phyloP scores from a whole-genome alignment of 2,797 vertebrate species.

The Choloepus didactylus region DNA sequence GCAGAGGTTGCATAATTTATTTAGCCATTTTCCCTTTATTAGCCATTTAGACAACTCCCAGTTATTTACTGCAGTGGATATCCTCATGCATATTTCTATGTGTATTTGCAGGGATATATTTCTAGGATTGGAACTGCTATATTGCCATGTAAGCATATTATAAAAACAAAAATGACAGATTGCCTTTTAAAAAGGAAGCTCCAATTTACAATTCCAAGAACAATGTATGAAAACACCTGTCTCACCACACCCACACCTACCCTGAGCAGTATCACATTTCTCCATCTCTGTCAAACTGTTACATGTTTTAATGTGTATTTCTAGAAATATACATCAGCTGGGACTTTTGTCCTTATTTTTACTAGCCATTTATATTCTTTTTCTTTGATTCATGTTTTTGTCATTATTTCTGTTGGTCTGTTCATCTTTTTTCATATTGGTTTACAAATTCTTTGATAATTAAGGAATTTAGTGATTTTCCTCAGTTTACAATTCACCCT shows the following conservation, averaged over 20 bases:
- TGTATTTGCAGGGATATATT: background rate
- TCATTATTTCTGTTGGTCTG: background rate
- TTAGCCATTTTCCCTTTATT: background rate
- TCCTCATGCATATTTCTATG: background rate
- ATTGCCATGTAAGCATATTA: background rate
- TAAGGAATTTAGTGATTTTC: background rate
- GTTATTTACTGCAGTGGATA: background rate
- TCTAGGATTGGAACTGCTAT: background rate
- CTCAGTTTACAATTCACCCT: background rate
- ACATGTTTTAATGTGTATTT: background rate
- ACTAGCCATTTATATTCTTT: background rate
- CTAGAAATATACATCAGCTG: background rate
- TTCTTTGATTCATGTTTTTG: background rate
- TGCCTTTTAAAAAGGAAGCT: background rate
- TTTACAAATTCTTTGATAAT: constrained; percentile 22
- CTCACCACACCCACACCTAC: background rate
- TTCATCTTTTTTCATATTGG: background rate
- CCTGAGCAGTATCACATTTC: background rate
- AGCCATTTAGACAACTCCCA: background rate
- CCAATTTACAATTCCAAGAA: background rate
- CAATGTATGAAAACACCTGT: background rate
- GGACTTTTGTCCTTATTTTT: background rate
- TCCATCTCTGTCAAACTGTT: background rate
- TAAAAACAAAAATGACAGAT: constrained; percentile 15
- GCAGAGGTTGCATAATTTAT: background rate